phyloP scores from a whole-genome alignment of 2,797 vertebrate genomes.

The Scyliorhinus canicula region DNA sequence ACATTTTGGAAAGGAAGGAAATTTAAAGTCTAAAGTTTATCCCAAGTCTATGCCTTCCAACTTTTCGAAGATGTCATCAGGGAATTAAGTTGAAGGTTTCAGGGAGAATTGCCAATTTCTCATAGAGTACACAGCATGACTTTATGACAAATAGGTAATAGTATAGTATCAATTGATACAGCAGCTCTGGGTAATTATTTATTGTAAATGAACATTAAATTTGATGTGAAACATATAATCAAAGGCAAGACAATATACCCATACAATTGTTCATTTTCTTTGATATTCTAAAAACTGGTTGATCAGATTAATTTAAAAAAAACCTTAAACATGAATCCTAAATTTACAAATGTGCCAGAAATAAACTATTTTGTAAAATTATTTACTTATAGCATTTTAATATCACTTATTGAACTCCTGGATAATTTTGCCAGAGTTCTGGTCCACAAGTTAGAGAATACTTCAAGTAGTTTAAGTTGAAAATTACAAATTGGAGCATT shows the following conservation, averaged over 20 bases:
- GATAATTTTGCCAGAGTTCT: neutral
- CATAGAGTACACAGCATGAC: neutral
- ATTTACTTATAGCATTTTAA: neutral
- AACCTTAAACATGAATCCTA: neutral
- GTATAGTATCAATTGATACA: neutral
- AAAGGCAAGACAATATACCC: neutral
- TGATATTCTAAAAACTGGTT: neutral
- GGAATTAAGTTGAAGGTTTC: conserved; percentile 9
- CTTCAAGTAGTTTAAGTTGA: neutral
- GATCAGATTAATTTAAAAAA: neutral
- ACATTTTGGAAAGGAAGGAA: conserved; percentile 13
- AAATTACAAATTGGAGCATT: neutral
- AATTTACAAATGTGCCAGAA: neutral
- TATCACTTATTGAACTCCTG: neutral
- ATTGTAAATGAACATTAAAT: neutral
- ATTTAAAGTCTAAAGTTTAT: neutral
- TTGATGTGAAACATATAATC: neutral
- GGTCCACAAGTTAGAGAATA: neutral
- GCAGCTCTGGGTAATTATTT: neutral
- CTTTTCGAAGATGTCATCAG: conserved; percentile 12
- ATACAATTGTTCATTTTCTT: neutral
- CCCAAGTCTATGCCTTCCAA: neutral
- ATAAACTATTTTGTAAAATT: neutral
- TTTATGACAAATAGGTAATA: conserved; percentile 7
- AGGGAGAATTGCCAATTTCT: conserved; percentile 12